Evolutionary conservation across 2,888 invertebrate species (phyloP), one percentile per base, ranked within the genome.

Genomic region (Diploptera punctata): DNA sequence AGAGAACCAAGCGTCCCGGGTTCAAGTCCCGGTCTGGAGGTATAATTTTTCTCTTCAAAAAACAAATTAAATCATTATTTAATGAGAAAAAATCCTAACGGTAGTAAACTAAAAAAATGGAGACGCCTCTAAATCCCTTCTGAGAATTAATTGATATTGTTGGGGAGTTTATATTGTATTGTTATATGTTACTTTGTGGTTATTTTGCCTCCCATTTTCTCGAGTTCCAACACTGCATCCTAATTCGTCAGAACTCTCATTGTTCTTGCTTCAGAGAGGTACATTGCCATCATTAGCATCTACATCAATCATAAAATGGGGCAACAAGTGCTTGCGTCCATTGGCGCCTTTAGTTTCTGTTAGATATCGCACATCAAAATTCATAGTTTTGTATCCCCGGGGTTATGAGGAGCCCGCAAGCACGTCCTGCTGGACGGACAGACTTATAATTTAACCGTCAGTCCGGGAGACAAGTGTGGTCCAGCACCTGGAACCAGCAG

Each of bases 361-460:
- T n/a, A n/a, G n/a, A n/a, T 19, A 49, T 19, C n/a, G 49, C 49
- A 49, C 49, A 4, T 21, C 3, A 49, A n/a, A 49, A 49, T 49
- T 49, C 19, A 49, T 49, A 19, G 49, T 49, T 19, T 49, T n/a
- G 49, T 19, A 49, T 49, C 19, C 9, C 18, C 49, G 21, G 1
- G 7, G 38, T 5, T 13, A 38, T 38, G 44, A 44, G 44, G 13
- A 9, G 19, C 19, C 49, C 49, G 19, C 18, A n/a, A n/a, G 49
- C 19, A 44, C 7, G 44, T 16, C 44, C 18, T 4, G 44, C 44
- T 44, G 44, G 13, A 16, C 49, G 49, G 49, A 49, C 49, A 49
- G 49, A 47, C 47, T 61, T 31, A 38, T 61, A 61, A 61, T 61
- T 61, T 61, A 38, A 21, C 61, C 61, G 61, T 61, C 61, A 61